Conservation (phyloP, 1,140 invertebrate species). For the Chrysoperla carnea region DNA sequence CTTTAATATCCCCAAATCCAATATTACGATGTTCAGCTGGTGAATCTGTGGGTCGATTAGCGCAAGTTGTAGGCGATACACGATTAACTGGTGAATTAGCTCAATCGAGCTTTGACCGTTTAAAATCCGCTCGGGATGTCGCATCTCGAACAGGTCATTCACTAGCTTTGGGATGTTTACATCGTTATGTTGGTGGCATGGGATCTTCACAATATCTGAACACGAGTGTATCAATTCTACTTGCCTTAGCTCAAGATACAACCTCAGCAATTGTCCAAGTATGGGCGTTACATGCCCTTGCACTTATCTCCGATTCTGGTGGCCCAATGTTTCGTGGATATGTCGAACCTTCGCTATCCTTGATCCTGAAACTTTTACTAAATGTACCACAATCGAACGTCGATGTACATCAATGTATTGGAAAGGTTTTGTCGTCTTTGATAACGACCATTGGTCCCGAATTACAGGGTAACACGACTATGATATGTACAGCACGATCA, state of each 20-base stretch:
- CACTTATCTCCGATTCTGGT: constrained; percentile 91
- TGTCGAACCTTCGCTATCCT: constrained; percentile 82
- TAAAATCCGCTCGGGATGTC: constrained; percentile 77
- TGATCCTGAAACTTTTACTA: constrained; percentile 77
- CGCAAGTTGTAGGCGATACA: constrained; percentile 69
- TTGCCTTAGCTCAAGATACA: constrained; percentile 86
- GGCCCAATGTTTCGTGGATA: constrained; percentile 97
- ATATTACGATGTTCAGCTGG: constrained; percentile 75
- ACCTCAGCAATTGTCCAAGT: constrained; percentile 81
- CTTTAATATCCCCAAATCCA: constrained; percentile 67
- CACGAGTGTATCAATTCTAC: constrained; percentile 81
- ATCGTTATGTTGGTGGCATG: constrained; percentile 80
- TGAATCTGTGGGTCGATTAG: constrained; percentile 75
- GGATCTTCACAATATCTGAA: constrained; percentile 83
- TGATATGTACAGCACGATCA: constrained; percentile 50
- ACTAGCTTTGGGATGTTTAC: constrained; percentile 79
- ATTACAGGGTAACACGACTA: constrained; percentile 69
- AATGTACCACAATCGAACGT: constrained; percentile 75
- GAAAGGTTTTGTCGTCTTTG: constrained; percentile 79
- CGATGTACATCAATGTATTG: constrained; percentile 89
- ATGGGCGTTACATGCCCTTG: constrained; percentile 90
- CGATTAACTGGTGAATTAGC: constrained; percentile 81
- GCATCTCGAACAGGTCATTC: constrained; percentile 81
- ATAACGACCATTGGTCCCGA: constrained; percentile 98
- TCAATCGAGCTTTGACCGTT: constrained; percentile 76